Evolutionary conservation across 1,140 invertebrate genomes (phyloP).

Genomic region (Dreissena polymorpha): DNA sequence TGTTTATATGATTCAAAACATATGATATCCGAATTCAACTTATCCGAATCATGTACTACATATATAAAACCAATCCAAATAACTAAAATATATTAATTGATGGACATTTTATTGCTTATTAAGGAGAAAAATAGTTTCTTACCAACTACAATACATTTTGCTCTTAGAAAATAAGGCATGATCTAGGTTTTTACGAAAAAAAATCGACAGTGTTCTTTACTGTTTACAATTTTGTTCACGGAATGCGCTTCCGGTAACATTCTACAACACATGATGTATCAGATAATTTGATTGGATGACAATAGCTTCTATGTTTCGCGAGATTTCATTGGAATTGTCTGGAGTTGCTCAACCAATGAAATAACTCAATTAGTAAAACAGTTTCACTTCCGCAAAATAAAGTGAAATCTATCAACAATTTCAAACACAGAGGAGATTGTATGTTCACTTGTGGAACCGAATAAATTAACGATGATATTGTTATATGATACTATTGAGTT

Average conservation of each 20-base stretch:
- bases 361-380: neutral
- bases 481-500: too few species aligned
- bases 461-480: too few species aligned
- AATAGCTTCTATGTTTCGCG: neutral
- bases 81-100: too few species aligned
- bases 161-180: slow-evolving; percentile 71
- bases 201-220: neutral
- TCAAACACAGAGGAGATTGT: too few species aligned
- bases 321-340: slow-evolving; percentile 23
- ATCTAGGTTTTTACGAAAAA: neutral
- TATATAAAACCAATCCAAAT: neutral
- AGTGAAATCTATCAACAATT: too few species aligned
- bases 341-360: slow-evolving; percentile 15
- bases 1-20: too few species aligned
- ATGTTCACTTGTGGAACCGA: too few species aligned
- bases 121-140: slow-evolving; percentile 7
- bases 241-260: slow-evolving; percentile 12
- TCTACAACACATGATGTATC: neutral
- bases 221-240: slow-evolving; percentile 15
- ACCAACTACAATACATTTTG: slow-evolving; percentile 75
- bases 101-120: too few species aligned
- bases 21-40: neutral
- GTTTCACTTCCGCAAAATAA: slow-evolving; percentile 36
- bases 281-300: slow-evolving; percentile 24
- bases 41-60: neutral